These are phyloP conservation scores for Rhogogaster chlorosoma DNA, from an alignment of 2,888 invertebrate genomes.

Conservation along the genomic window DNA sequence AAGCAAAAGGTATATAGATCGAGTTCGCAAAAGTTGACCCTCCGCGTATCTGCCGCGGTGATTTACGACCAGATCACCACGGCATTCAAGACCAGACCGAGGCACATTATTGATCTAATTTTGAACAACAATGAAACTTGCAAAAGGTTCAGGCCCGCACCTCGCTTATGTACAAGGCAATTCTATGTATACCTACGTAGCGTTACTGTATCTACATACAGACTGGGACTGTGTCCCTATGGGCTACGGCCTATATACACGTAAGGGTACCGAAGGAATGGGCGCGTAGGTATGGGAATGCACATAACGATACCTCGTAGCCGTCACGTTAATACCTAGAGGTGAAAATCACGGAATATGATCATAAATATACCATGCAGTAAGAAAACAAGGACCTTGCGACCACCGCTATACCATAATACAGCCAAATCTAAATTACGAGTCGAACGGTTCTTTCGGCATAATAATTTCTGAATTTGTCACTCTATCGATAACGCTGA, in stretches of 20 bases:
- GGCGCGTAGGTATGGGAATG: conserved; percentile 12
- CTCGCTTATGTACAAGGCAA: not conserved
- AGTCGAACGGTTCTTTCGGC: conserved; percentile 16
- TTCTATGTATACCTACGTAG: not conserved
- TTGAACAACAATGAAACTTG: conserved; percentile 54
- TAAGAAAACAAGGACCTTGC: conserved; percentile 14
- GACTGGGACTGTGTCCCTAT: not conserved
- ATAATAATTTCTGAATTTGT: not conserved
- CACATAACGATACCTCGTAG: conserved; percentile 6
- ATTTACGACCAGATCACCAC: conserved; percentile 47
- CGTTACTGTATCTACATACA: not conserved
- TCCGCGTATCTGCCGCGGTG: not conserved
- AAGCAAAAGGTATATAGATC: conserved; percentile 4
- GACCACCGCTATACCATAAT: conserved; percentile 27
- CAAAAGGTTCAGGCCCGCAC: conserved; percentile 35
- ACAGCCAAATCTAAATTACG: not conserved
- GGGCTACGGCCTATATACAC: conserved; percentile 15
- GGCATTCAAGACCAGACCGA: conserved; percentile 50
- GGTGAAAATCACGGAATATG: conserved; percentile 37
- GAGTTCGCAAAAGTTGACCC: conserved; percentile 17
- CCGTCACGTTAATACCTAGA: conserved; percentile 22
- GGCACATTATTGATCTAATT: conserved; percentile 58
- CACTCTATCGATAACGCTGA: not conserved
- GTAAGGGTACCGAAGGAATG: not conserved
- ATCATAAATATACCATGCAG: conserved; percentile 33